Evolutionary conservation across 2,113 vertebrate genomes (phyloP).

Genomic region (Grus americana): DNA sequence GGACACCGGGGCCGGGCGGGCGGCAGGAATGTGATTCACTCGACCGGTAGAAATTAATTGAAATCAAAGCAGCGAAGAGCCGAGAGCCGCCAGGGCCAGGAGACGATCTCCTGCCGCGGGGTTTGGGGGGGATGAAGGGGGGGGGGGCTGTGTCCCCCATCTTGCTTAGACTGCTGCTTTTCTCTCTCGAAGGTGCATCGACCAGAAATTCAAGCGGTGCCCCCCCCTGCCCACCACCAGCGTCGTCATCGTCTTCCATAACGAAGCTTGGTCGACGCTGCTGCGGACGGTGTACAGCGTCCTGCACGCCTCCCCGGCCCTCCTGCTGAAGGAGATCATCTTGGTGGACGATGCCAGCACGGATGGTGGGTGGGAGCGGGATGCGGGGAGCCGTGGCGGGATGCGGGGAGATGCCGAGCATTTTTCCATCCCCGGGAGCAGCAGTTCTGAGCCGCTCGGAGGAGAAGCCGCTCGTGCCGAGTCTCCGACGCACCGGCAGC

Average conservation of each 20-base stretch:
- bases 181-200: constrained; percentile 78
- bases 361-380: constrained; percentile 77
- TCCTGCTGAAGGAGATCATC: constrained; percentile 88
- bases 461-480: accelerated
- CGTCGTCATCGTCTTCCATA: constrained; percentile 91
- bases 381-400: too few relatives aligned
- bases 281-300: constrained; percentile 92
- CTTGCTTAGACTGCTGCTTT: not conserved
- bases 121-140: not conserved
- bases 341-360: constrained; percentile 93
- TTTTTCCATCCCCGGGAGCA: not conserved
- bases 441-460: accelerated
- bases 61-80: constrained; percentile 15
- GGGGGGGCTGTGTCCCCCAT: too few relatives aligned
- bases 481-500: not conserved
- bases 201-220: constrained; percentile 88
- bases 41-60: constrained; percentile 1
- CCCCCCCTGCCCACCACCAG: constrained; percentile 90
- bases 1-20: not conserved
- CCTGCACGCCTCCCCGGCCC: constrained; percentile 85
- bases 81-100: not conserved
- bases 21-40: constrained; percentile 26
- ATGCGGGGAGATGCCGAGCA: accelerated
- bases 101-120: not conserved
- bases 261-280: constrained; percentile 92